Conservation (phyloP, 2,888 invertebrate species). For the Linnaemya vulpina region DNA sequence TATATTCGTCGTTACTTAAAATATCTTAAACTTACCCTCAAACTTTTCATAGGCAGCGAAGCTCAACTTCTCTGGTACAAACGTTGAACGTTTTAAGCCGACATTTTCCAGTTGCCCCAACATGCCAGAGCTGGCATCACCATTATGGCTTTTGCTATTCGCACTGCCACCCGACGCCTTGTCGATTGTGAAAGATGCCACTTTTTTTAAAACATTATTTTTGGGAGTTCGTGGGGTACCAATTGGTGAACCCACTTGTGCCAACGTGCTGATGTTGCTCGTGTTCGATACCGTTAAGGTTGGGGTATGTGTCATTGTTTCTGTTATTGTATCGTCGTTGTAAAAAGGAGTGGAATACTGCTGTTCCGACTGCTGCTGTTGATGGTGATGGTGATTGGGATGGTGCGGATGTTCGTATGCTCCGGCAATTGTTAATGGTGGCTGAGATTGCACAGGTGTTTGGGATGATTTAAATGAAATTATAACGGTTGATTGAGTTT, state of each 20-base stretch:
- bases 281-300: constrained; percentile 55
- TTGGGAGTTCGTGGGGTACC: constrained; percentile 81
- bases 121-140: constrained; percentile 70
- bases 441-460: constrained; percentile 80
- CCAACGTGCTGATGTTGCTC: constrained; percentile 84
- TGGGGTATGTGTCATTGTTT: constrained; percentile 67
- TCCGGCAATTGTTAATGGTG: constrained; percentile 35
- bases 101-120: constrained; percentile 70
- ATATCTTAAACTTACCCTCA: constrained; percentile 88
- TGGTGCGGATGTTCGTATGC: constrained; percentile 59
- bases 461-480: constrained; percentile 83
- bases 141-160: constrained; percentile 61
- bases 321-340: constrained; percentile 61
- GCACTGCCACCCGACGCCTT: constrained; percentile 83
- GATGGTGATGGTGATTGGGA: constrained; percentile 3
- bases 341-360: constrained; percentile 35
- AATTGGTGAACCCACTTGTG: constrained; percentile 88
- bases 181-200: constrained; percentile 91
- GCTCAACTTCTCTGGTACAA: constrained; percentile 93
- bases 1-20: background rate
- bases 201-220: constrained; percentile 91
- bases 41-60: constrained; percentile 95
- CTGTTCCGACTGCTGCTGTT: constrained; percentile 54
- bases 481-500: constrained; percentile 83
- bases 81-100: constrained; percentile 87